phyloP scores from a whole-genome alignment of 1,140 invertebrate species.

The Drosophila fuyamai region DNA sequence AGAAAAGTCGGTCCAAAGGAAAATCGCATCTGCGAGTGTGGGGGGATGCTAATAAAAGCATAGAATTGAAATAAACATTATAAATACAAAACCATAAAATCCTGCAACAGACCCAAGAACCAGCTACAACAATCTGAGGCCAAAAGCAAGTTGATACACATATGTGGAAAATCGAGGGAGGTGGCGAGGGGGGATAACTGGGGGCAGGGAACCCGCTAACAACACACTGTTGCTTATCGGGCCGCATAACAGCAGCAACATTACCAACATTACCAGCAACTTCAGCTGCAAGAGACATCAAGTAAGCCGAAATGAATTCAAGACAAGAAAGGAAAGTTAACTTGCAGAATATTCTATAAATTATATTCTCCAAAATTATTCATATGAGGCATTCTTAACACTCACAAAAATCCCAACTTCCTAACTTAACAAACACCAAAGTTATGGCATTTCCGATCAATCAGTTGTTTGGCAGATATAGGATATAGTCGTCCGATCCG shows the following conservation, averaged over 20 bases:
- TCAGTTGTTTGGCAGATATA: too few species aligned
- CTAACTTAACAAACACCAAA: too few species aligned
- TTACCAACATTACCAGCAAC: slow-evolving; percentile 8
- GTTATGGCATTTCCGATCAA: too few species aligned
- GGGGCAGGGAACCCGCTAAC: not conserved
- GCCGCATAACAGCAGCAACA: slow-evolving; percentile 18
- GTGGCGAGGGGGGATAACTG: not conserved
- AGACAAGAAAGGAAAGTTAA: too few species aligned
- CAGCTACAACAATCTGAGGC: slow-evolving; percentile 27
- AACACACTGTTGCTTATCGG: slow-evolving; percentile 43
- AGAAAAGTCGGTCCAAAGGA: slow-evolving; percentile 11
- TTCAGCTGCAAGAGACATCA: slow-evolving; percentile 8
- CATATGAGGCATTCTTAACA: too few species aligned
- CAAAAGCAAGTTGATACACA: slow-evolving; percentile 15
- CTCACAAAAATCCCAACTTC: too few species aligned
- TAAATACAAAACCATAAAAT: slow-evolving; percentile 80
- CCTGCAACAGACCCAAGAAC: slow-evolving; percentile 32
- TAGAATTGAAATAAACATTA: slow-evolving; percentile 79
- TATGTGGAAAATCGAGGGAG: not conserved
- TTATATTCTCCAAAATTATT: too few species aligned
- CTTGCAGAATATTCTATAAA: too few species aligned
- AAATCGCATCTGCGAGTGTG: slow-evolving; percentile 30
- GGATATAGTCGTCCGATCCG: too few species aligned
- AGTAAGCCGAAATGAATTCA: slow-evolving; percentile 16
- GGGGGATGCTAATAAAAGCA: slow-evolving; percentile 67